phyloP scores from a whole-genome alignment of 2,113 vertebrate species.

The Scomber colias region DNA sequence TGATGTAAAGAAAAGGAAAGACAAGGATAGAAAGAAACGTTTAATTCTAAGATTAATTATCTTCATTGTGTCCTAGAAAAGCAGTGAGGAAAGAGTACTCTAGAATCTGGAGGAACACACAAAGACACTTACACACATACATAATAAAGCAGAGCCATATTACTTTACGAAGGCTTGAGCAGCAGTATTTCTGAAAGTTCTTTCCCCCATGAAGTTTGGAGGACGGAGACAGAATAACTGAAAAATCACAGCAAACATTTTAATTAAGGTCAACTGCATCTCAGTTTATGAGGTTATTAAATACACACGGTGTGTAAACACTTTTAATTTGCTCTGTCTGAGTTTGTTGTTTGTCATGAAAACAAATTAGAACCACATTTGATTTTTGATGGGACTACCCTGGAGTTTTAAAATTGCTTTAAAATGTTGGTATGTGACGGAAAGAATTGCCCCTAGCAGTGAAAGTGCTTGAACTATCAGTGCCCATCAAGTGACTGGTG shows the following conservation, averaged over 20 bases:
- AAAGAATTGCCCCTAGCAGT: conserved; percentile 36
- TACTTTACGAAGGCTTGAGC: conserved; percentile 40
- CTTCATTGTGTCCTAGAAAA: conserved; percentile 55
- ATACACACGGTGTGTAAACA: conserved; percentile 23
- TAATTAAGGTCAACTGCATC: conserved; percentile 21
- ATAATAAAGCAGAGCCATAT: conserved; percentile 22
- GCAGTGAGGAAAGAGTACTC: conserved; percentile 22
- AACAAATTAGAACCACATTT: conserved; percentile 61
- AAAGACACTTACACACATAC: conserved; percentile 35
- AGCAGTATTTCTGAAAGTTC: conserved; percentile 34
- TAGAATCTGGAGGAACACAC: not conserved
- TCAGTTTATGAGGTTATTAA: conserved; percentile 35
- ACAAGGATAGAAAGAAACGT: conserved; percentile 42
- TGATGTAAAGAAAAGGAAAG: conserved; percentile 25
- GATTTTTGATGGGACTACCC: conserved; percentile 51
- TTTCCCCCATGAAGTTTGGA: conserved; percentile 31
- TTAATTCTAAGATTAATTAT: conserved; percentile 75
- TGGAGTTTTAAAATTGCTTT: conserved; percentile 23
- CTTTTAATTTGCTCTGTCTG: conserved; percentile 20
- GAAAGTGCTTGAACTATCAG: not conserved
- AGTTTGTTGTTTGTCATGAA: conserved; percentile 46
- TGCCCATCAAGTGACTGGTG: no score
- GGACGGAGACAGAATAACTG: conserved; percentile 9
- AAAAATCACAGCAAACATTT: conserved; percentile 30
- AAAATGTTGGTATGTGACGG: conserved; percentile 20